phyloP scores from a whole-genome alignment of 1,140 invertebrate genomes.

The Megathymus violae region DNA sequence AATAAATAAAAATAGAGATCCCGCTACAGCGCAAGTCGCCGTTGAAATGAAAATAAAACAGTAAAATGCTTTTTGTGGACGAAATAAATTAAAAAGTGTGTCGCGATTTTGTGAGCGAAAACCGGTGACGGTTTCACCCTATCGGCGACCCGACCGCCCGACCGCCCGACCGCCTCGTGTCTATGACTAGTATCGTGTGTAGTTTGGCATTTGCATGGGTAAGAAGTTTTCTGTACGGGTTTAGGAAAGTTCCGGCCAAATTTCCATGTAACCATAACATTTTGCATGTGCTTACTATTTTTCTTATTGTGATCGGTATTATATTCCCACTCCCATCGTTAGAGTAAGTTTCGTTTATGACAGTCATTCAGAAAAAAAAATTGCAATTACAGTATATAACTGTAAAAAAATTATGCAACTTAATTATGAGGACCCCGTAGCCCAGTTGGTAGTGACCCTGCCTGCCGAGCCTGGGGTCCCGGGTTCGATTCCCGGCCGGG shows the following conservation, averaged over 20 bases:
- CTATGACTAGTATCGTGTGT: slow-evolving; percentile 3
- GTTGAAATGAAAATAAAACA: slow-evolving; percentile 83
- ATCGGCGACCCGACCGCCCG: slow-evolving; percentile 36
- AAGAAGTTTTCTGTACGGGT: background rate
- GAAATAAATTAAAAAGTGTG: slow-evolving; percentile 83
- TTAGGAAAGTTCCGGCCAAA: slow-evolving; percentile 10
- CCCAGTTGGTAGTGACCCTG: too few relatives aligned
- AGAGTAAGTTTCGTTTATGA: too few relatives aligned
- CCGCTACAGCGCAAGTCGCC: slow-evolving; percentile 82
- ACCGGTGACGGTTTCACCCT: slow-evolving; percentile 48
- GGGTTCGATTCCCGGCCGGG: too few relatives aligned
- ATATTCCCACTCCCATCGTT: too few relatives aligned
- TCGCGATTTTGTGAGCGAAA: slow-evolving; percentile 74
- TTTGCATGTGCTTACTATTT: slow-evolving; percentile 16
- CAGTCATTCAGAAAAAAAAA: too few relatives aligned
- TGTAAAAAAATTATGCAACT: too few relatives aligned
- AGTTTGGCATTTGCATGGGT: slow-evolving; percentile 37
- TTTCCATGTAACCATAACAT: slow-evolving; percentile 2
- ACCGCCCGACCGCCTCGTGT: background rate
- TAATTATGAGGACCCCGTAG: too few relatives aligned
- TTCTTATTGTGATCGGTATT: too few relatives aligned
- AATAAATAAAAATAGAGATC: slow-evolving; percentile 84
- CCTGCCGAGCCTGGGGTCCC: too few relatives aligned
- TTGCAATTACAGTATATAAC: too few relatives aligned
- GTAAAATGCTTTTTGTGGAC: slow-evolving; percentile 80